phyloP scores from a whole-genome alignment of 2,797 vertebrate genomes.

The Threskiornis aethiopicus region DNA sequence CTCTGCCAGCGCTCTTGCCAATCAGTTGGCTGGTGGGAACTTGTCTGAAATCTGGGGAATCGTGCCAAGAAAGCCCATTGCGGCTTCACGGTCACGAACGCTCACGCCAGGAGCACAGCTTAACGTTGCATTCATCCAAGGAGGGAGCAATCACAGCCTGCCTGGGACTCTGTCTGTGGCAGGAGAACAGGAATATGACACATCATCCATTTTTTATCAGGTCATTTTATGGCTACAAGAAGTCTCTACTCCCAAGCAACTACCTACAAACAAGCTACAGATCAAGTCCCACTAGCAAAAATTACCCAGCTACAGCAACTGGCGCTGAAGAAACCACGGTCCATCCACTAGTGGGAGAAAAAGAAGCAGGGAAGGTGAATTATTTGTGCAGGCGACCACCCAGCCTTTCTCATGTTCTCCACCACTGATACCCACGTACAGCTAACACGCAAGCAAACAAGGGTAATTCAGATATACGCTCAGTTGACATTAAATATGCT shows the following conservation, averaged over 20 bases:
- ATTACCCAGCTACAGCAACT: not conserved
- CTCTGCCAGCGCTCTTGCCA: not conserved
- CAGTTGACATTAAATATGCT: not conserved
- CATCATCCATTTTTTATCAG: not conserved
- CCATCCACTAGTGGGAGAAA: not conserved
- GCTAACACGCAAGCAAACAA: not conserved
- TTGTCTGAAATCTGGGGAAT: not conserved
- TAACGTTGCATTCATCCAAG: not conserved
- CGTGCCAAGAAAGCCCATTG: conserved; percentile 13
- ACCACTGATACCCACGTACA: not conserved
- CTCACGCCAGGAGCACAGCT: not conserved
- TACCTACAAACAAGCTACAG: not conserved
- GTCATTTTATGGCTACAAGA: not conserved
- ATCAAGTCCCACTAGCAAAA: not conserved
- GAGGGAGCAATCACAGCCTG: not conserved
- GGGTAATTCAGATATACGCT: not conserved
- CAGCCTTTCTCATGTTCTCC: not conserved
- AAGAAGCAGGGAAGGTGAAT: not conserved
- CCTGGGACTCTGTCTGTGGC: not conserved
- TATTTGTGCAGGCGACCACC: not conserved
- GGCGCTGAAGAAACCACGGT: not conserved
- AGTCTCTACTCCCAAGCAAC: not conserved
- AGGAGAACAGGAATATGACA: not conserved
- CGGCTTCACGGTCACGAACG: not conserved
- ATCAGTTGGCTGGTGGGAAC: not conserved